These are phyloP conservation scores for Silurus asotus DNA, from an alignment of 2,113 vertebrate species.

Conservation along the genomic window DNA sequence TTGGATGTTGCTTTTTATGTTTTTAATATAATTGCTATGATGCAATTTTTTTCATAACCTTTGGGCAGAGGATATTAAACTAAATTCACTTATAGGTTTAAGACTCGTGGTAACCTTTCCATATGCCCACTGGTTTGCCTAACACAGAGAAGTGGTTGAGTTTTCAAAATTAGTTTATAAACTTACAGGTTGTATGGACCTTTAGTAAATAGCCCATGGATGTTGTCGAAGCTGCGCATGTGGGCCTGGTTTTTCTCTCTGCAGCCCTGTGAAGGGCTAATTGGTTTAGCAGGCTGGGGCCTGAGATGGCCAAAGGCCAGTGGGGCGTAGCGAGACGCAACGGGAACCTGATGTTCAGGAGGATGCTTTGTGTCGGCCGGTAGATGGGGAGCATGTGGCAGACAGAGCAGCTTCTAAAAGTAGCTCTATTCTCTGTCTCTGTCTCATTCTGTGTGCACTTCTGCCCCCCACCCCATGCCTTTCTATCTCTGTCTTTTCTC, in stretches of 20 bases:
- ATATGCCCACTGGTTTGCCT: slow-evolving; percentile 26
- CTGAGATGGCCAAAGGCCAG: slow-evolving; percentile 57
- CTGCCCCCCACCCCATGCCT: slow-evolving; percentile 4
- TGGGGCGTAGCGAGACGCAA: slow-evolving; percentile 57
- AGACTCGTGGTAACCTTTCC: neutral
- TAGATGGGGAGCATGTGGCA: slow-evolving; percentile 56
- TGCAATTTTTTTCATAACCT: slow-evolving; percentile 34
- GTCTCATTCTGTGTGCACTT: neutral
- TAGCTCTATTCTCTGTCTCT: slow-evolving; percentile 31
- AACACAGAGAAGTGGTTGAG: neutral
- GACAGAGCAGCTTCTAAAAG: slow-evolving; percentile 31
- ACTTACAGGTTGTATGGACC: slow-evolving; percentile 34
- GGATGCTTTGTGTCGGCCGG: slow-evolving; percentile 49
- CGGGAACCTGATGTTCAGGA: slow-evolving; percentile 55
- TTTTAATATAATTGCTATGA: slow-evolving; percentile 42
- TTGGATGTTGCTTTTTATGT: slow-evolving; percentile 41
- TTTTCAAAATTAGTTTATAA: slow-evolving; percentile 36
- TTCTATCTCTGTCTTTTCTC: neutral
- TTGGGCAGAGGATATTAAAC: slow-evolving; percentile 38
- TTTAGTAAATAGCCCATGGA: slow-evolving; percentile 51
- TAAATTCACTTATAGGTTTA: slow-evolving; percentile 48
- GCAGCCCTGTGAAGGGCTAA: slow-evolving; percentile 57
- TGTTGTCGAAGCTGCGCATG: slow-evolving; percentile 42
- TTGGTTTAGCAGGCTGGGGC: slow-evolving; percentile 61
- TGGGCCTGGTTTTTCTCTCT: slow-evolving; percentile 51